Evolutionary conservation across 2,888 invertebrate species (phyloP).

Genomic region (Aleiodes testaceus): DNA sequence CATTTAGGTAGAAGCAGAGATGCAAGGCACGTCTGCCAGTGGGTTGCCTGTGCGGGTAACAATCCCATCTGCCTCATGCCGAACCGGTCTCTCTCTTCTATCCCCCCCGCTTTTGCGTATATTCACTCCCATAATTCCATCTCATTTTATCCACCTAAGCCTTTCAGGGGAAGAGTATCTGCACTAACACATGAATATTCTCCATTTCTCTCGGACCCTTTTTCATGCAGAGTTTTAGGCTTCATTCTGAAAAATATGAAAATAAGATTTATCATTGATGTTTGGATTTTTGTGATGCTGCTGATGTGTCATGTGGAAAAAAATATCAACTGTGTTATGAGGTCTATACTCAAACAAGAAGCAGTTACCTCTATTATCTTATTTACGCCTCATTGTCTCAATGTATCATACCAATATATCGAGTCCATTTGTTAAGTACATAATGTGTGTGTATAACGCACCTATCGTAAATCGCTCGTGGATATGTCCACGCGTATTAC

Average conservation of each 20-base stretch:
- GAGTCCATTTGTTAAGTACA: conserved; percentile 51
- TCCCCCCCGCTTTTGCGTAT: conserved; percentile 1
- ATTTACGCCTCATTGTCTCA: conserved; percentile 72
- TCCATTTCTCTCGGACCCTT: conserved; percentile 24
- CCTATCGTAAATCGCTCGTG: conserved; percentile 52
- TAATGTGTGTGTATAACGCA: conserved; percentile 38
- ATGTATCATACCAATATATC: conserved; percentile 70
- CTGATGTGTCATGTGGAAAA: too few relatives aligned
- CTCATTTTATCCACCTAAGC: conserved; percentile 24
- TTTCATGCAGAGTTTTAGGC: background rate
- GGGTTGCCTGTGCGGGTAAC: conserved; percentile 66
- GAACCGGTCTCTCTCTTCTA: conserved; percentile 56
- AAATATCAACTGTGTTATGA: background rate
- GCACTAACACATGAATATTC: too few relatives aligned
- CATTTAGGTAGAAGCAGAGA: conserved; percentile 54
- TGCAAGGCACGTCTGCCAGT: conserved; percentile 65
- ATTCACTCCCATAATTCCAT: background rate
- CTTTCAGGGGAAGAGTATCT: too few relatives aligned
- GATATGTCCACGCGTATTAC: conserved; percentile 55
- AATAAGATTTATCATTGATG: background rate
- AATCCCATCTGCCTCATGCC: conserved; percentile 68
- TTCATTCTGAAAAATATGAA: background rate
- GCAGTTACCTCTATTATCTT: conserved; percentile 67
- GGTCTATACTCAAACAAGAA: conserved; percentile 34
- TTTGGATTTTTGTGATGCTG: background rate